Percentiles rank a stretch among this genome's conserved stretches.
phyloP scores from a whole-genome alignment of 2,113 vertebrate genomes.

The western clawed frog (Xenopus tropicalis) region DNA sequence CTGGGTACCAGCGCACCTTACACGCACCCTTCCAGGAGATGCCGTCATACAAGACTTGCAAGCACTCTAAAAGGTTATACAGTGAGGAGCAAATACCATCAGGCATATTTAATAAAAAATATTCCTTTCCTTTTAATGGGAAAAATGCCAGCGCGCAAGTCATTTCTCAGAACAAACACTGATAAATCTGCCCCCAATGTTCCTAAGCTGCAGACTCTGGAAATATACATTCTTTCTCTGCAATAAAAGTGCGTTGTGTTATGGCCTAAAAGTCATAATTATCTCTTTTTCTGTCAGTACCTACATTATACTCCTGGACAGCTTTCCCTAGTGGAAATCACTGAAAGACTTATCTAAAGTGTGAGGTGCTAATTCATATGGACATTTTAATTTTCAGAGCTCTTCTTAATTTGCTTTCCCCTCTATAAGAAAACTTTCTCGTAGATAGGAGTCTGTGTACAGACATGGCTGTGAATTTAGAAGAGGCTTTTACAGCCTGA shows the following conservation, averaged over 20 bases:
- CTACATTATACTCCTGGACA: constrained; percentile 32
- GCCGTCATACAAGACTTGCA: not conserved
- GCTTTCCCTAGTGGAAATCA: constrained; percentile 38
- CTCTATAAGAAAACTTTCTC: constrained; percentile 44
- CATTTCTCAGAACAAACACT: constrained; percentile 34
- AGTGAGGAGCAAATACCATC: constrained; percentile 14
- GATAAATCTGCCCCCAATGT: constrained; percentile 35
- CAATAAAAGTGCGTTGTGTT: constrained; percentile 35
- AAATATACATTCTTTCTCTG: constrained; percentile 38
- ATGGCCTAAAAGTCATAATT: constrained; percentile 43
- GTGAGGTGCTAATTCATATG: constrained; percentile 47
- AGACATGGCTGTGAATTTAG: constrained; percentile 46
- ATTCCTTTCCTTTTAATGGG: constrained; percentile 27
- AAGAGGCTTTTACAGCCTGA: constrained; percentile 48
- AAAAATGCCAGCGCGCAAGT: constrained; percentile 16
- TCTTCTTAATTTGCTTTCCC: constrained; percentile 49
- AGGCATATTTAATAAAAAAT: constrained; percentile 24
- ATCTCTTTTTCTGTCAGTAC: constrained; percentile 37
- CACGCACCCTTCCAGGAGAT: not conserved
- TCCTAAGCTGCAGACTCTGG: constrained; percentile 17
- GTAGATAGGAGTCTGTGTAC: constrained; percentile 34
- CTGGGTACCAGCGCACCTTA: no score
- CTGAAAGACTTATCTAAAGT: constrained; percentile 41
- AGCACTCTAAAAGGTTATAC: not conserved
- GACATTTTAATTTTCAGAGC: constrained; percentile 48